Conservation (phyloP, 2,113 vertebrate genomes). For the Microcebus murinus region DNA sequence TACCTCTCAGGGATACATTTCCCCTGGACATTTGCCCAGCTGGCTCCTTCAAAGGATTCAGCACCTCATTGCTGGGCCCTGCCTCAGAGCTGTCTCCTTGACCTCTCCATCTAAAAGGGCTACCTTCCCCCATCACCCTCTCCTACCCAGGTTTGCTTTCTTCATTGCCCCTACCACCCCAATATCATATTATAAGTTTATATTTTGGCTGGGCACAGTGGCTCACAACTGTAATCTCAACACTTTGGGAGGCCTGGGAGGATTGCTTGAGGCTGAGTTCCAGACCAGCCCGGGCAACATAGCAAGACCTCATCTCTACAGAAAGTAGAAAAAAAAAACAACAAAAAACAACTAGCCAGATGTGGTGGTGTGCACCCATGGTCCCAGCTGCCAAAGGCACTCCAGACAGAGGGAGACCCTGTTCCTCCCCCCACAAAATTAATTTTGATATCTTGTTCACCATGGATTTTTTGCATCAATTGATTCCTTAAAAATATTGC, state of each 20-base stretch:
- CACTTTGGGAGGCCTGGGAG: too few species aligned
- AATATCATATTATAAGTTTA: neutral
- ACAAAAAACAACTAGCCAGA: too few species aligned
- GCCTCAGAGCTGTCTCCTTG: neutral
- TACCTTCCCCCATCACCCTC: accelerated
- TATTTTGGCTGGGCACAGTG: neutral
- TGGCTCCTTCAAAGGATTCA: neutral
- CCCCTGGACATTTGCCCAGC: neutral
- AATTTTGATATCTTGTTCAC: neutral
- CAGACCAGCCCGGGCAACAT: too few species aligned
- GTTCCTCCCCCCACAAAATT: too few species aligned
- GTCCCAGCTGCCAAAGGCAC: too few species aligned
- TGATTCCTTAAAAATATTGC: neutral
- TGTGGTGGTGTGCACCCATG: too few species aligned
- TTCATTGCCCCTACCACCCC: too few species aligned
- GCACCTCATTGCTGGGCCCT: neutral
- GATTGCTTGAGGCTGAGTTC: too few species aligned
- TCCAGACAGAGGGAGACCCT: too few species aligned
- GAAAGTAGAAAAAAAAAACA: too few species aligned
- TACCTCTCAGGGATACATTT: neutral
- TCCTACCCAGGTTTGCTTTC: neutral
- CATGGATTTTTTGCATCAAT: neutral
- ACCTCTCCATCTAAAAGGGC: neutral
- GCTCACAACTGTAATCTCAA: too few species aligned
- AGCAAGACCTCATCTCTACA: too few species aligned